A percentile compares a stretch with the other conserved stretches of the same genome.
These are phyloP conservation scores for Lateolabrax maculatus DNA, from an alignment of 2,797 vertebrate genomes.

Conservation along the genomic window DNA sequence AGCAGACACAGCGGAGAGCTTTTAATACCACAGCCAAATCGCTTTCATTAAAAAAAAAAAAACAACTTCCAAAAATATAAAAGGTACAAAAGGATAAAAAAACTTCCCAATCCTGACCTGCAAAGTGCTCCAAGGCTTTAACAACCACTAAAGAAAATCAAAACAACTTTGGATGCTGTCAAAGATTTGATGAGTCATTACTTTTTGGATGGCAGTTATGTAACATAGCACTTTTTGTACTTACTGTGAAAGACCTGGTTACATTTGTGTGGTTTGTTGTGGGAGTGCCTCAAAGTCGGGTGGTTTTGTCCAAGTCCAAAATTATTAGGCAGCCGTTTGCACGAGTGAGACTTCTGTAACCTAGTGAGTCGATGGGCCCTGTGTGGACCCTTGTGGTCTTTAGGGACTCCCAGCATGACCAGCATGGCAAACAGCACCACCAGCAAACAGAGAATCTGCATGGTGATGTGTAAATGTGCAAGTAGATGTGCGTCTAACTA, in stretches of 20 bases:
- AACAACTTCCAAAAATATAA: slow-evolving; percentile 52
- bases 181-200: slow-evolving; percentile 28
- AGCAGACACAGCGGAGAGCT: slow-evolving; percentile 49
- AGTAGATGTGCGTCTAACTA: slow-evolving; percentile 6
- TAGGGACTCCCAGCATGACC: slow-evolving; percentile 75
- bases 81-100: slow-evolving; percentile 45
- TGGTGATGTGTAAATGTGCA: slow-evolving; percentile 48
- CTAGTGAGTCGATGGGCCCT: slow-evolving; percentile 39
- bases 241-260: slow-evolving; percentile 78
- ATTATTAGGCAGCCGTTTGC: slow-evolving; percentile 61
- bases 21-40: slow-evolving; percentile 61
- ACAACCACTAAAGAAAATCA: slow-evolving; percentile 27
- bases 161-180: slow-evolving; percentile 29
- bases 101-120: slow-evolving; percentile 18
- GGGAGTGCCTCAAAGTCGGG: slow-evolving; percentile 53
- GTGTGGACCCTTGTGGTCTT: slow-evolving; percentile 66
- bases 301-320: slow-evolving; percentile 54
- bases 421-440: slow-evolving; percentile 74
- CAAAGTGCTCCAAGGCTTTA: slow-evolving; percentile 27
- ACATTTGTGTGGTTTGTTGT: slow-evolving; percentile 77
- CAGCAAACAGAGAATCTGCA: slow-evolving; percentile 69
- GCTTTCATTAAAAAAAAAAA: slow-evolving; percentile 53
- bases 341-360: slow-evolving; percentile 65
- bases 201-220: slow-evolving; percentile 14
- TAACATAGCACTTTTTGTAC: slow-evolving; percentile 62